phyloP scores from a whole-genome alignment of 2,113 vertebrate species.

The Dolichallabes microphthalmus region DNA sequence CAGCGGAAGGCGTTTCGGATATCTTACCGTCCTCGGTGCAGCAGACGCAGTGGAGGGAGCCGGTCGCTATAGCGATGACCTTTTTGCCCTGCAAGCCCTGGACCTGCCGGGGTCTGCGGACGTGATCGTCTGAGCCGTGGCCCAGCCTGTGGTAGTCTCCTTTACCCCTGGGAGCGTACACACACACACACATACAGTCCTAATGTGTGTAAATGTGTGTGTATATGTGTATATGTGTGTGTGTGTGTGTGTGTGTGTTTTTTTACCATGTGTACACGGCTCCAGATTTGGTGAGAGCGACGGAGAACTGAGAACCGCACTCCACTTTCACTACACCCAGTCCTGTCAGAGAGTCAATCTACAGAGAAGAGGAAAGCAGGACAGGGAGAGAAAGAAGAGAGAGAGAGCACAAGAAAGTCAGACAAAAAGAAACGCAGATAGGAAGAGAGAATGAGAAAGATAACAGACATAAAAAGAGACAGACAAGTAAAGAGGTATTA shows the following conservation, averaged over 20 bases:
- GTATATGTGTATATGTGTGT: background rate
- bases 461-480: too few relatives aligned
- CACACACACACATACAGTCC: background rate
- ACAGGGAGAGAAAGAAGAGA: background rate
- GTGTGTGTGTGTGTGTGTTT: background rate
- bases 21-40: constrained; percentile 94
- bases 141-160: constrained; percentile 96
- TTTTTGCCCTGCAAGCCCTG: constrained; percentile 97
- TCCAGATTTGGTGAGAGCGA: constrained; percentile 94
- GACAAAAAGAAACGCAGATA: too few relatives aligned
- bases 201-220: background rate
- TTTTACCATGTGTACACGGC: constrained; percentile 94
- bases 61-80: constrained; percentile 94
- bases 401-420: background rate
- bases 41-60: constrained; percentile 97
- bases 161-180: constrained; percentile 84
- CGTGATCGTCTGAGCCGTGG: constrained; percentile 96
- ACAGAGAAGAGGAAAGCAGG: constrained; percentile 36
- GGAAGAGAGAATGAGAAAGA: background rate
- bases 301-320: constrained; percentile 97
- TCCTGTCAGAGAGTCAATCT: constrained; percentile 98
- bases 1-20: background rate
- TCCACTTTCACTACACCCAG: constrained; percentile 96
- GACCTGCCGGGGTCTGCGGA: constrained; percentile 91
- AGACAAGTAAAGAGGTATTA: too few relatives aligned